Conservation (phyloP, 1,140 invertebrate species). For the Apis mellifera region Amel_HAv3.1 CM009940.2:936001-936500, state of each 20-base stretch:
- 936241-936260: background rate
- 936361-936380: background rate
- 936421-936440: slow-evolving; percentile 1
- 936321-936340: background rate
- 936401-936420: background rate
- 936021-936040: too few relatives aligned
- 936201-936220: slow-evolving; percentile 5
- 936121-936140: slow-evolving; percentile 32
- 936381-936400: slow-evolving; percentile 11
- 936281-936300: too few relatives aligned
- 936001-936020: background rate
- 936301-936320: background rate
- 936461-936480: background rate
- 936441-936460: background rate
- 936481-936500: too few relatives aligned
- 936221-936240: slow-evolving; percentile 17
- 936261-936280: slow-evolving; percentile 24
- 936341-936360: background rate
- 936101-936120: slow-evolving; percentile 39
- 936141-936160: slow-evolving; percentile 6
- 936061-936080: slow-evolving; percentile 28
- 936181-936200: background rate
- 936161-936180: slow-evolving; percentile 17
- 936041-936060: background rate
- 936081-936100: slow-evolving; percentile 20